phyloP scores from a whole-genome alignment of 1,140 invertebrate genomes.

The Lutraria rhynchaena region DNA sequence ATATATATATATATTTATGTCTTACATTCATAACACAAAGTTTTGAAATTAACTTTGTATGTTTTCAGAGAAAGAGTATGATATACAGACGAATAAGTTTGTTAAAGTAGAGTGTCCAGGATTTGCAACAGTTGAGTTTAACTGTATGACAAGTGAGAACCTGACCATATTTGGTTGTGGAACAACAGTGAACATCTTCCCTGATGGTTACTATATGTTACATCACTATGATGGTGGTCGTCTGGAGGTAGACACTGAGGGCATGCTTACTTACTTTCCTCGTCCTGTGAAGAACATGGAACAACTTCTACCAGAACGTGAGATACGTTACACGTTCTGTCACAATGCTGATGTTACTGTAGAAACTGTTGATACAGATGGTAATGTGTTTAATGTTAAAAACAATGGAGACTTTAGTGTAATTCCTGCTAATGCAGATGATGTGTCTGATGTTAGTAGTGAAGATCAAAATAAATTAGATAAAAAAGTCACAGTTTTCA shows the following conservation, averaged over 20 bases:
- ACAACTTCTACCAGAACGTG: constrained; percentile 69
- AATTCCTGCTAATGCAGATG: constrained; percentile 65
- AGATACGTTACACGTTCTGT: constrained; percentile 75
- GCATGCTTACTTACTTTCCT: constrained; percentile 74
- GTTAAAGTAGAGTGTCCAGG: constrained; percentile 81
- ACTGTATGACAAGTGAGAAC: constrained; percentile 78
- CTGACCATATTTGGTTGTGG: constrained; percentile 80
- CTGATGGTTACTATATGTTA: constrained; percentile 80
- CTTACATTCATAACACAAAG: too few relatives aligned
- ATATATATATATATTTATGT: too few relatives aligned
- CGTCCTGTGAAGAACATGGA: constrained; percentile 74
- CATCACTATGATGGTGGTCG: constrained; percentile 77
- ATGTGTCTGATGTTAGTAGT: constrained; percentile 70
- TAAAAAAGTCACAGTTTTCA: constrained; percentile 69
- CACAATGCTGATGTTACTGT: constrained; percentile 78
- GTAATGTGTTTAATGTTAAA: constrained; percentile 79
- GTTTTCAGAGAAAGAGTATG: constrained; percentile 63
- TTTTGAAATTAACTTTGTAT: too few relatives aligned
- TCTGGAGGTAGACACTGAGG: constrained; percentile 74
- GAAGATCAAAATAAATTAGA: constrained; percentile 59
- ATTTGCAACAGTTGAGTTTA: constrained; percentile 81
- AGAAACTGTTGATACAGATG: constrained; percentile 79
- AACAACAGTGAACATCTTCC: constrained; percentile 77
- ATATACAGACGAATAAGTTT: constrained; percentile 74
- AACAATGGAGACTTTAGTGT: constrained; percentile 75